Conservation (phyloP, 1,140 invertebrate species). For the Dreissena rostriformis region DNA sequence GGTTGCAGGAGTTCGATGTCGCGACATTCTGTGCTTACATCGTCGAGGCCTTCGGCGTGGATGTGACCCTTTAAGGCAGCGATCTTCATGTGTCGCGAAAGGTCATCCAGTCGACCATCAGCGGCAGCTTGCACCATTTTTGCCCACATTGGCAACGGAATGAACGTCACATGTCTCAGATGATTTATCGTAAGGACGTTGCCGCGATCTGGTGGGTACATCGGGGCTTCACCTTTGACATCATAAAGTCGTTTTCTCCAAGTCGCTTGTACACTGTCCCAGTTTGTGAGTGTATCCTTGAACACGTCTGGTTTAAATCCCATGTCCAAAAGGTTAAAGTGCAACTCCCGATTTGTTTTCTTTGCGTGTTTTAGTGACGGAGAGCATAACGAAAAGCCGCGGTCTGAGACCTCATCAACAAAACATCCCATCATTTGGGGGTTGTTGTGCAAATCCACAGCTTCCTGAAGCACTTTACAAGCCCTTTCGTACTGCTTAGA, state of each 20-base stretch:
- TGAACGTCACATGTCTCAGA: background rate
- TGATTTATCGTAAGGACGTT: background rate
- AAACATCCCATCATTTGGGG: conserved; percentile 38
- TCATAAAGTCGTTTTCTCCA: conserved; percentile 29
- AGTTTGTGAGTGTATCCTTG: conserved; percentile 9
- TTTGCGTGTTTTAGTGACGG: conserved; percentile 32
- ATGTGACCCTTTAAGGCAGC: conserved; percentile 22
- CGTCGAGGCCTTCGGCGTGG: conserved; percentile 8
- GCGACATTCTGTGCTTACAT: conserved; percentile 8
- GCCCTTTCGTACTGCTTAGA: conserved; percentile 57
- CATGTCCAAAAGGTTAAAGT: conserved; percentile 54
- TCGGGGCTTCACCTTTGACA: background rate
- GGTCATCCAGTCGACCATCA: conserved; percentile 7
- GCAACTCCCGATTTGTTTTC: conserved; percentile 25
- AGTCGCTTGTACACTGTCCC: background rate
- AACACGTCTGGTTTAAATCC: conserved; percentile 40
- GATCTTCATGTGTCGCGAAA: conserved; percentile 6
- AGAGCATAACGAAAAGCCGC: conserved; percentile 40
- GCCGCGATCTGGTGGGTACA: background rate
- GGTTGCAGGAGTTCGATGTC: background rate
- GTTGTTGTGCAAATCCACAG: conserved; percentile 21
- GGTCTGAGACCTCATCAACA: conserved; percentile 42
- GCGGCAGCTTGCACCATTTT: background rate
- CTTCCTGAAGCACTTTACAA: conserved; percentile 38
- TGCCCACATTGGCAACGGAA: background rate